A percentile compares a stretch with the other conserved stretches of the same genome.
These are phyloP conservation scores for Bombus pyrosoma DNA, from an alignment of 1,140 invertebrate species.

Conservation along the genomic window DNA sequence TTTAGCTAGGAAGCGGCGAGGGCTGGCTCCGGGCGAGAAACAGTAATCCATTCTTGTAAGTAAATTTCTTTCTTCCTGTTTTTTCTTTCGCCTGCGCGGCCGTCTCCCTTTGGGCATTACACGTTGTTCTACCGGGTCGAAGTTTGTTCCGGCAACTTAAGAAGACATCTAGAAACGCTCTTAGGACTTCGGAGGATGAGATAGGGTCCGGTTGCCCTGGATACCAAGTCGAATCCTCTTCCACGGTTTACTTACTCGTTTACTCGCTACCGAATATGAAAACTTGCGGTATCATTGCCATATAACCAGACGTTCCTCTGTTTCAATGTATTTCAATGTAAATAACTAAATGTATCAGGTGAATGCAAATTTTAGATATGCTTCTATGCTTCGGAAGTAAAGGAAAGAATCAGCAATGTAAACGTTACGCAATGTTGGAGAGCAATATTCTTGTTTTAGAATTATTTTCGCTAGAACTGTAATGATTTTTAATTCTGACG, in stretches of 20 bases:
- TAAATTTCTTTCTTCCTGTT: conserved; percentile 66
- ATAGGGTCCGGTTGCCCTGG: conserved; percentile 75
- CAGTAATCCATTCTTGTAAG: conserved; percentile 59
- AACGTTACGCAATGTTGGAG: background rate
- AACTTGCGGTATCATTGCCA: conserved; percentile 54
- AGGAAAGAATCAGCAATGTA: background rate
- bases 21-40: conserved; percentile 41
- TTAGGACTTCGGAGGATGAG: conserved; percentile 56
- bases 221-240: conserved; percentile 67
- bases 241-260: conserved; percentile 62
- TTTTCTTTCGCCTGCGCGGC: conserved; percentile 56
- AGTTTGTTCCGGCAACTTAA: conserved; percentile 75
- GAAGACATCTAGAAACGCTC: conserved; percentile 74
- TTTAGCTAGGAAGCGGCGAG: conserved; percentile 13
- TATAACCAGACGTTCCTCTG: conserved; percentile 36
- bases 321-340: background rate
- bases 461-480: too few species aligned
- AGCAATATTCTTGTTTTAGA: background rate
- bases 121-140: conserved; percentile 71
- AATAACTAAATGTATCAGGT: too few species aligned
- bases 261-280: conserved; percentile 62
- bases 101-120: conserved; percentile 69
- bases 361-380: background rate
- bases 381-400: too few species aligned
- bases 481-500: too few species aligned